Evolutionary conservation across 2,113 vertebrate species (phyloP), one percentile per base, ranked within the genome.

Genomic region (Oxyruncus cristatus): DNA sequence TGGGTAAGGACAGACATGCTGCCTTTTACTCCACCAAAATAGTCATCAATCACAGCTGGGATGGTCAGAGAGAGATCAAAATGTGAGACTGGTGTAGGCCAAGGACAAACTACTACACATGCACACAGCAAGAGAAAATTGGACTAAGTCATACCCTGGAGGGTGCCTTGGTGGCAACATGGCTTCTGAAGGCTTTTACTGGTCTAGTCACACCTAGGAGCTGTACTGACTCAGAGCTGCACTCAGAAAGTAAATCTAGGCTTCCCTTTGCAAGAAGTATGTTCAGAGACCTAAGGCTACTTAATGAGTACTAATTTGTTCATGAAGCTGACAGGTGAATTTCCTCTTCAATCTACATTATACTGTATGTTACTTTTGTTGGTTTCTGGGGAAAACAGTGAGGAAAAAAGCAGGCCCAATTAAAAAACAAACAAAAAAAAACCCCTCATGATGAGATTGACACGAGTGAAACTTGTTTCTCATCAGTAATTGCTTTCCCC

Each of bases 401-500:
- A 9, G 16, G 5, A 23, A 56, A 89, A 83, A 61, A 86, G 19
- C 41, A 92, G 24, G 5, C 5, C 21, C 82, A 58, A 86, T 72
- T 86, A 63, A 89, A 93, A 92, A 96, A 55, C 28, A 66, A 82
- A 46, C 39, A 41, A 41, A 41, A 39, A 53, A 22, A 1, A 2
- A 21, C 46, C 6, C 11, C 30, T 90, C 41, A 56, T 11, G 10
- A 89, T 61, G 59, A 93, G 79, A 88, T 8, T 90, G 86, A 93
- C 80, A 82, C 0, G 3, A 79, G 92, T 72, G 24, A 15, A 93
- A 94, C 53, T 58, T 93, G 86, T 79, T 96, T 92, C 77, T 91
- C 83, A 87, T 93, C 71, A 88, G 86, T 95, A 97, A 97, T 95
- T 91, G 41, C 71, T 85, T 92, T 86, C 94, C 73, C 66, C 52